Evolutionary conservation across 2,888 invertebrate species (phyloP).

Genomic region (Synanthedon formicaeformis): DNA sequence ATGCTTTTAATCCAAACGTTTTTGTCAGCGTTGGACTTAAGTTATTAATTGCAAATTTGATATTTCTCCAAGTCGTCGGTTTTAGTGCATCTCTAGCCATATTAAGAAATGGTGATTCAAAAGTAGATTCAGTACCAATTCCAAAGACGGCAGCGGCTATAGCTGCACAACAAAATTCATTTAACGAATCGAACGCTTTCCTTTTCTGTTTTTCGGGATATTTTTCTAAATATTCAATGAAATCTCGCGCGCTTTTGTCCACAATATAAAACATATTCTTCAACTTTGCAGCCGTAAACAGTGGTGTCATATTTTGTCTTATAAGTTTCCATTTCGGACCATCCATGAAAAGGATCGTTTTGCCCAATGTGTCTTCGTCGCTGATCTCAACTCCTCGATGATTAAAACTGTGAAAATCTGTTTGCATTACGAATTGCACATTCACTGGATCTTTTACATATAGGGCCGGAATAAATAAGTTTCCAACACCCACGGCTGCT

Average conservation of each 20-base stretch:
- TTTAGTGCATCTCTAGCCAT: constrained; percentile 18
- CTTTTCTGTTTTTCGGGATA: constrained; percentile 20
- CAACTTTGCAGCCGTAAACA: constrained; percentile 42
- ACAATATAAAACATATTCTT: constrained; percentile 46
- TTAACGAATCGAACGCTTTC: constrained; percentile 20
- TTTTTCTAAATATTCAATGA: constrained; percentile 23
- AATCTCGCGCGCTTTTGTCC: constrained; percentile 37
- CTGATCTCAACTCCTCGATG: constrained; percentile 24
- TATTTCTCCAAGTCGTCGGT: constrained; percentile 14
- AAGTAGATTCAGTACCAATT: constrained; percentile 30
- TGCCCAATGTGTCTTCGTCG: constrained; percentile 26
- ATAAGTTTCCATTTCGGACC: constrained; percentile 42
- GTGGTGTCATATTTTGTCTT: constrained; percentile 39
- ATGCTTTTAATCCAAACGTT: constrained; percentile 24
- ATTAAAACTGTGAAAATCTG: constrained; percentile 29
- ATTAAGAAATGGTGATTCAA: constrained; percentile 36
- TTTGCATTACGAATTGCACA: constrained; percentile 24
- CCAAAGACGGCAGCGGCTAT: constrained; percentile 47
- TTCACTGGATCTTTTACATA: constrained; percentile 27
- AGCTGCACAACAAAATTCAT: constrained; percentile 28
- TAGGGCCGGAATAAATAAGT: constrained; percentile 17
- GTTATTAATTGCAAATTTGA: constrained; percentile 19
- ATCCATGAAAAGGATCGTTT: constrained; percentile 29
- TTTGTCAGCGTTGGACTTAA: constrained; percentile 16
- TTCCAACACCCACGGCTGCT: constrained; percentile 31